These are phyloP conservation scores for Oscheius sp. DNA, from an alignment of 2,888 invertebrate species.

Conservation along the genomic window DNA sequence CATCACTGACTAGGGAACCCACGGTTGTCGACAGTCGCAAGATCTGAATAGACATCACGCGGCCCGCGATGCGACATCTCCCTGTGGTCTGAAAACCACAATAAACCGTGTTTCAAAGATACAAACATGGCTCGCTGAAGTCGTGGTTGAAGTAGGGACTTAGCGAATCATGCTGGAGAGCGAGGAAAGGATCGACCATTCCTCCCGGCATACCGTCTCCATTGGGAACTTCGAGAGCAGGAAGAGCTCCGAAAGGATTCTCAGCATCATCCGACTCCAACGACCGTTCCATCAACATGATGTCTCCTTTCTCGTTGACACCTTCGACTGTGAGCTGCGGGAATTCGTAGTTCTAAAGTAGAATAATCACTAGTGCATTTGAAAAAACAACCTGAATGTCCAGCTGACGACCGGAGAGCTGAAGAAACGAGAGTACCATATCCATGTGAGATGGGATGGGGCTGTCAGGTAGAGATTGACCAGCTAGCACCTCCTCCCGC, in stretches of 20 bases:
- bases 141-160: too few relatives aligned
- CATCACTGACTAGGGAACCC: too few relatives aligned
- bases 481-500: background rate
- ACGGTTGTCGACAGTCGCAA: too few relatives aligned
- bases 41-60: too few relatives aligned
- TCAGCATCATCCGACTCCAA: constrained; percentile 1
- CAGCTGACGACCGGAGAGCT: background rate
- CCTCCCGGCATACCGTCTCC: background rate
- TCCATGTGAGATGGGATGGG: background rate
- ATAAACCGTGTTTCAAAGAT: too few relatives aligned
- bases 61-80: too few relatives aligned
- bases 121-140: too few relatives aligned
- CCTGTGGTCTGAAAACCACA: too few relatives aligned
- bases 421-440: background rate
- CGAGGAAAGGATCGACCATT: background rate
- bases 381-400: constrained; percentile 10
- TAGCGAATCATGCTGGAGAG: too few relatives aligned
- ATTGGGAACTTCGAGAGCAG: background rate
- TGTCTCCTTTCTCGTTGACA: constrained; percentile 13
- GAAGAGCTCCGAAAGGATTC: background rate
- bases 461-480: background rate
- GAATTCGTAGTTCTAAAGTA: constrained; percentile 16
- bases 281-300: background rate
- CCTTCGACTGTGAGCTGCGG: background rate
- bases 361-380: background rate